These are phyloP conservation scores for Ips typographus DNA, from an alignment of 1,140 invertebrate genomes.

Conservation along the genomic window DNA sequence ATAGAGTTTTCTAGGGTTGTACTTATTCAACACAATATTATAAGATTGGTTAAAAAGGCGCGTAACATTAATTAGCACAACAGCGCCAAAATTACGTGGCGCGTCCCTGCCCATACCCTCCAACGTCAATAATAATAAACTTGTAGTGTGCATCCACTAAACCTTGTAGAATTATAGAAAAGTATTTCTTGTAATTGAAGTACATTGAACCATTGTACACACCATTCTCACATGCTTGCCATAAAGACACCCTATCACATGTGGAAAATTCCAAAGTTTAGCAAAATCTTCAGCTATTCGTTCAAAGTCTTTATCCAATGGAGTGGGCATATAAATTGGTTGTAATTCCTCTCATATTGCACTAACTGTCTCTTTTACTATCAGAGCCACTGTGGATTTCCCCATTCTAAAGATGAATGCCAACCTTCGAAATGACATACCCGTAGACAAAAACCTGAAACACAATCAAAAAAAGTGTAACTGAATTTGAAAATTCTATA, in stretches of 20 bases:
- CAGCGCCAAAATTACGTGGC: too few species aligned
- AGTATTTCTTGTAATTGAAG: conserved; percentile 54
- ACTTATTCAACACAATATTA: too few species aligned
- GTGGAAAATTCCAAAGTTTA: conserved; percentile 53
- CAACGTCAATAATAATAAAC: conserved; percentile 54
- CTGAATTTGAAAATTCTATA: neutral
- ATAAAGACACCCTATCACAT: conserved; percentile 54
- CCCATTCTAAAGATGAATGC: neutral
- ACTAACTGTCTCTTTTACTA: neutral
- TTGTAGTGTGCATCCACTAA: conserved; percentile 54
- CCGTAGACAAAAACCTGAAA: neutral
- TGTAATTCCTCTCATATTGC: conserved; percentile 28
- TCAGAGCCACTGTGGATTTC: neutral
- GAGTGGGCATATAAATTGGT: conserved; percentile 33
- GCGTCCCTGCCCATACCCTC: conserved; percentile 42
- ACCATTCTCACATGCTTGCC: conserved; percentile 52
- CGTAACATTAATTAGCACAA: too few species aligned
- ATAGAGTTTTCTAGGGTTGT: too few species aligned
- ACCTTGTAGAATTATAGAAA: conserved; percentile 54
- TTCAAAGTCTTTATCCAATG: conserved; percentile 36
- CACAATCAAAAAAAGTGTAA: neutral
- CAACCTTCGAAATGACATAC: neutral
- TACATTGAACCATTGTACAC: conserved; percentile 48
- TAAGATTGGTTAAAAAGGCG: too few species aligned
- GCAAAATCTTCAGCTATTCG: conserved; percentile 42